Base-by-base conservation (phyloP, 1,140 invertebrate genomes). In the Drosophila repleta region DNA sequence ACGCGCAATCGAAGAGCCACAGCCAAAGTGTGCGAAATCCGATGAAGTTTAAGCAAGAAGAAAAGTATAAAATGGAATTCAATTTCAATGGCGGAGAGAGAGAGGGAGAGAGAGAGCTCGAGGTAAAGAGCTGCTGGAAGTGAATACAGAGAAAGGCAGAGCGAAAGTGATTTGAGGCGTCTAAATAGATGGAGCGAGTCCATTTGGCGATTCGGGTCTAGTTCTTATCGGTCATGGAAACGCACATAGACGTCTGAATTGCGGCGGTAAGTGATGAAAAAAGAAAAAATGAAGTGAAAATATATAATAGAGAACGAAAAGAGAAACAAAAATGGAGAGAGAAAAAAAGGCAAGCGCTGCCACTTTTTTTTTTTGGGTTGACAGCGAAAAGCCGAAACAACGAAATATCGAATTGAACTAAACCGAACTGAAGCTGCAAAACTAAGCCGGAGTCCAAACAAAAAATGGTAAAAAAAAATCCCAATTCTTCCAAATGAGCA, bases 401-500 rank as follows among this genome's bases (percentile, higher is more conserved):
- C 5, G 6, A 26, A 29, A n/a, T 37, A 43, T 18, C 57, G 41
- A 45, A 41, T 51, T 39, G 18, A 58, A 56, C 49, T 57, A 15
- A 67, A 45, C 35, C 13, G 39, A 69, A 43, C 37, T 13, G 35
- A 45, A 35, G 39, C 21, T 35, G 32, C 8, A 3, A 64, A 45
- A 32, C 64, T 45, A 53, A 71, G 35, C 58, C 21, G 13, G 56
- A 48, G 29, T 43, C 60, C 39, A 46, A 62, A 39, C 49, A 35
- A 35, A 35, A 56, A 26, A 56, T 4, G 4, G 24, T 4, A 29
- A 29, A 3, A 29, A 29, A 7, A 29, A 35, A 35, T 10, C 70
- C 61, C 48, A 83, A 76, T 78, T 83, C 63, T 83, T 83, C 79
- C 75, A 68, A 83, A 69, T 76, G 79, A 83, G 75, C 66, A 71